Percentiles rank a stretch among this genome's conserved stretches.
Conservation (phyloP, 2,888 invertebrate species). For the Osmoderma eremita region DNA sequence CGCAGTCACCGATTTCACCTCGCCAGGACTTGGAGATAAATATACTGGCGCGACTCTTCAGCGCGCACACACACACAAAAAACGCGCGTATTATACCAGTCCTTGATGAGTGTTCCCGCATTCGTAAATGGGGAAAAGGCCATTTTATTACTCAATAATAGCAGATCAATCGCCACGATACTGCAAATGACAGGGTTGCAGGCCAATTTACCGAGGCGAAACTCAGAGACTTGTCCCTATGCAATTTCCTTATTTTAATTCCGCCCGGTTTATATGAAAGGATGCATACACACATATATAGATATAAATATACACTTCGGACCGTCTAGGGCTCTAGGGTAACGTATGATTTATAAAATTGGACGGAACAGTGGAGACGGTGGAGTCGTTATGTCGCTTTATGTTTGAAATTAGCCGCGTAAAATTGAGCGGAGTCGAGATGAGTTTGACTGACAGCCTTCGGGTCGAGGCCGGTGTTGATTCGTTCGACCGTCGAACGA, state of each 20-base stretch:
- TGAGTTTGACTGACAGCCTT: conserved; percentile 32
- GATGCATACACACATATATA: too few species aligned
- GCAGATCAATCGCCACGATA: conserved; percentile 50
- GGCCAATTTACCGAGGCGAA: conserved; percentile 48
- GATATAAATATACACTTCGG: conserved; percentile 30
- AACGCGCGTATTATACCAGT: conserved; percentile 20
- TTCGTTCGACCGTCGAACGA: conserved; percentile 38
- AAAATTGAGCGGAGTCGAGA: conserved; percentile 12
- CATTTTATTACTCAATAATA: conserved; percentile 56
- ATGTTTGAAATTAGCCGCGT: conserved; percentile 46
- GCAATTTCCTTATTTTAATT: conserved; percentile 52
- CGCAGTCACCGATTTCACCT: too few species aligned
- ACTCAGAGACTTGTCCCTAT: conserved; percentile 41
- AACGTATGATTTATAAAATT: conserved; percentile 54
- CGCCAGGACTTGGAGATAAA: too few species aligned
- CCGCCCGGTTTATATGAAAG: conserved; percentile 11
- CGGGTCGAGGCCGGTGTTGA: conserved; percentile 26
- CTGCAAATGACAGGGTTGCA: conserved; percentile 53
- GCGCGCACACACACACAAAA: not conserved
- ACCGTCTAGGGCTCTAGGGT: conserved; percentile 24
- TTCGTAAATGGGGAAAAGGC: conserved; percentile 45
- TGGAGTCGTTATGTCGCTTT: conserved; percentile 46
- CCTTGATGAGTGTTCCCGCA: conserved; percentile 47
- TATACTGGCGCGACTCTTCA: not conserved
- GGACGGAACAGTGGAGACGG: conserved; percentile 49